A percentile compares a stretch with the other conserved stretches of the same genome.
Evolutionary conservation across 2,797 vertebrate species (phyloP).

Genomic region (Labroides dimidiatus): DNA sequence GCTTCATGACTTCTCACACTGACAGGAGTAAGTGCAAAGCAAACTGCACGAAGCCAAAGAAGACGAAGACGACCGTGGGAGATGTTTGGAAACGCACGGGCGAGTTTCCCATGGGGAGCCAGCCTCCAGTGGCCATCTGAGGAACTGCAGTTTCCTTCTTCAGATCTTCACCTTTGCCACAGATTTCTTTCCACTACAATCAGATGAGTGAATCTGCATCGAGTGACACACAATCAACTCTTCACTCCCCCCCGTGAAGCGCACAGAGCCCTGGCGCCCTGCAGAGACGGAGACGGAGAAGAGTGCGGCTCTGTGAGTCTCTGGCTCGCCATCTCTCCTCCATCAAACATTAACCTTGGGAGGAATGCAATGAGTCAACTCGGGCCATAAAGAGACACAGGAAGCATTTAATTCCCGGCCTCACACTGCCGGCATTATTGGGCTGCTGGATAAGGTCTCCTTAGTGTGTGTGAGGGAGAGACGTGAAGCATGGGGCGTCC

Average conservation of each 20-base stretch:
- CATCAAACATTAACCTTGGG: constrained; percentile 81
- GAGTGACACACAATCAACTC: not conserved
- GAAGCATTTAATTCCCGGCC: constrained; percentile 81
- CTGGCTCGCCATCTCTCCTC: constrained; percentile 71
- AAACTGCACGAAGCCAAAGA: too few relatives aligned
- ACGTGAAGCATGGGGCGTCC: constrained; percentile 68
- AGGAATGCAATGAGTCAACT: constrained; percentile 80
- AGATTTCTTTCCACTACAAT: not conserved
- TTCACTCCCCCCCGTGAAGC: constrained; percentile 55
- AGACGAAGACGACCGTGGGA: too few relatives aligned
- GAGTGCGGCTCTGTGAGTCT: constrained; percentile 76
- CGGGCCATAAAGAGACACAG: constrained; percentile 80
- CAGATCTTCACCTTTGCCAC: not conserved
- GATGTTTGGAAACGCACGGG: too few relatives aligned
- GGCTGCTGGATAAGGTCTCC: constrained; percentile 77
- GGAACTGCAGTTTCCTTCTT: not conserved
- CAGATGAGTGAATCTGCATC: not conserved
- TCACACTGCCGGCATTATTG: constrained; percentile 83
- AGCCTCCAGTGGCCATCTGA: not conserved
- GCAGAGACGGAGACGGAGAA: constrained; percentile 70
- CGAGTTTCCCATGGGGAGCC: not conserved
- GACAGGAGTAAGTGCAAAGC: too few relatives aligned
- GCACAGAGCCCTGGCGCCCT: constrained; percentile 37
- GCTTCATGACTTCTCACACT: too few relatives aligned
- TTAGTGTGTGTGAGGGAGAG: constrained; percentile 72